phyloP scores from a whole-genome alignment of 2,797 vertebrate genomes.

The Myiotriccus ornatus region DNA sequence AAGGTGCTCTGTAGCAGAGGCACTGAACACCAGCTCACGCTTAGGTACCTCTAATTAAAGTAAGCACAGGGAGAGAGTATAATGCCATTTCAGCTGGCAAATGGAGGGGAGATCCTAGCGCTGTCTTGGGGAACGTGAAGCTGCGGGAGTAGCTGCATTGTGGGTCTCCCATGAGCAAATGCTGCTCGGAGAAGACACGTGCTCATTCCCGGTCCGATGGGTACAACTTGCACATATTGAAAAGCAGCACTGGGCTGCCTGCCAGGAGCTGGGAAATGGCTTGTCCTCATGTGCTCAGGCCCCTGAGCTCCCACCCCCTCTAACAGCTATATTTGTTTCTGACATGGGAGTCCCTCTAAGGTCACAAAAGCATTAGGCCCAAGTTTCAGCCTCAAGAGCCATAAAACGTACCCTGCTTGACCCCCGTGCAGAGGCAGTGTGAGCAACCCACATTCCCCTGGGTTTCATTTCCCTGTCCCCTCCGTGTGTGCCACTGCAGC shows the following conservation, averaged over 20 bases:
- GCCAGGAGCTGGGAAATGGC: not conserved
- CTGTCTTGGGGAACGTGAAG: not conserved
- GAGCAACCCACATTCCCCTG: not conserved
- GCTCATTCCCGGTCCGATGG: fast-evolving
- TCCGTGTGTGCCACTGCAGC: not conserved
- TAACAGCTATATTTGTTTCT: not conserved
- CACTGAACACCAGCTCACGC: not conserved
- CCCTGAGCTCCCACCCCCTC: not conserved
- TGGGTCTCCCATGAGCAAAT: not conserved
- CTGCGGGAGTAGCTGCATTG: fast-evolving
- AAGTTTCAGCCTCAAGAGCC: not conserved
- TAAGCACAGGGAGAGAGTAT: not conserved
- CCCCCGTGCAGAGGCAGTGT: not conserved
- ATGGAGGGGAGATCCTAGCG: not conserved
- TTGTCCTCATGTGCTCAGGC: not conserved
- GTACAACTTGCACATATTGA: not conserved
- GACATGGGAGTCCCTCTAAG: not conserved
- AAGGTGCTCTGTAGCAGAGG: not conserved
- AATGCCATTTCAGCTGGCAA: not conserved
- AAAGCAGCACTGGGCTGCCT: not conserved
- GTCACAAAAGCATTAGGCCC: not conserved
- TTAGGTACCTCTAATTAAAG: not conserved
- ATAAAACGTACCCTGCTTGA: not conserved
- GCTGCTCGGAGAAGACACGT: fast-evolving
- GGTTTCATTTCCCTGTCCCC: not conserved